Conservation (phyloP, 2,888 invertebrate genomes). For the Leptinotarsa peninsularis region DNA sequence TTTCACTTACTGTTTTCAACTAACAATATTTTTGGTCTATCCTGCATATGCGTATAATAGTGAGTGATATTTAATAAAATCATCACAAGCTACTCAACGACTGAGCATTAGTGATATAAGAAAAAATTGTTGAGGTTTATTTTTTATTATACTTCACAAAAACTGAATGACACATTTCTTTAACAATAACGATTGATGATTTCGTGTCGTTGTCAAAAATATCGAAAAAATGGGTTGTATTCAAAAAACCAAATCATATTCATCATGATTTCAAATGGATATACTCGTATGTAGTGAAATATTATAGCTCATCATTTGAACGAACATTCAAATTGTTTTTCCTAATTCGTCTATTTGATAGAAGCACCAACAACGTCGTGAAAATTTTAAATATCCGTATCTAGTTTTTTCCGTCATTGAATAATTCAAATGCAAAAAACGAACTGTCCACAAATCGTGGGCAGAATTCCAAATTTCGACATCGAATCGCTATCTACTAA, state of each 20-base stretch:
- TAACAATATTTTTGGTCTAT: too few relatives aligned
- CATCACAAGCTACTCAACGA: too few relatives aligned
- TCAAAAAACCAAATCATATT: background rate
- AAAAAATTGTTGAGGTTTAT: too few relatives aligned
- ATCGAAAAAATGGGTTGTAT: too few relatives aligned
- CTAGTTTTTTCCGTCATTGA: slow-evolving; percentile 6
- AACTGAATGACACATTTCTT: too few relatives aligned
- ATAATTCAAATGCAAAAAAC: slow-evolving; percentile 27
- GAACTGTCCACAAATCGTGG: background rate
- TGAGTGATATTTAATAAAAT: too few relatives aligned
- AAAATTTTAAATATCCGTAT: slow-evolving; percentile 35
- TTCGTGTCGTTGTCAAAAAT: too few relatives aligned
- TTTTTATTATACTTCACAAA: too few relatives aligned
- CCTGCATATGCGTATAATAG: too few relatives aligned
- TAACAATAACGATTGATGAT: too few relatives aligned
- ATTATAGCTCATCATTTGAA: background rate
- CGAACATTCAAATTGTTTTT: background rate
- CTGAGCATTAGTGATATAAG: too few relatives aligned
- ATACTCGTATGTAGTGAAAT: background rate
- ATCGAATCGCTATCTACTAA: slow-evolving; percentile 37
- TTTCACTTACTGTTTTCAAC: too few relatives aligned
- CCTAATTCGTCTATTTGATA: background rate
- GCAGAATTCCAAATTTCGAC: slow-evolving; percentile 28
- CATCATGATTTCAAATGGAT: background rate
- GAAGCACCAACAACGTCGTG: background rate